phyloP scores from a whole-genome alignment of 2,888 invertebrate genomes.

The Cyclophora albipunctata region DNA sequence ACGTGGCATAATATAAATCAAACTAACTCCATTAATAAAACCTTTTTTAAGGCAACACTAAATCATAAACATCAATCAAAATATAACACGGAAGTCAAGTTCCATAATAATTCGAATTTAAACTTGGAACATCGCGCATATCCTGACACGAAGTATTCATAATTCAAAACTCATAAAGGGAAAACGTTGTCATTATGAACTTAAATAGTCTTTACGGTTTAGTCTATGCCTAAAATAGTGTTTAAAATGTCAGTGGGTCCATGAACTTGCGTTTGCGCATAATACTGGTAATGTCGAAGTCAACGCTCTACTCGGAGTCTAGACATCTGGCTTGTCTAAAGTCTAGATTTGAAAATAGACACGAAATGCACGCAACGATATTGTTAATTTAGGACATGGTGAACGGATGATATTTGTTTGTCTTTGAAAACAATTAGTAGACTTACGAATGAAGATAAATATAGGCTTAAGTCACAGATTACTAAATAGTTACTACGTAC shows the following conservation, averaged over 20 bases:
- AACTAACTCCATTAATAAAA: too few relatives aligned
- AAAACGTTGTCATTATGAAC: slow-evolving; percentile 14
- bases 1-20: too few relatives aligned
- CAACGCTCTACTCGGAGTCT: slow-evolving; percentile 37
- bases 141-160: slow-evolving; percentile 16
- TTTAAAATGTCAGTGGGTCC: slow-evolving; percentile 57
- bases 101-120: neutral
- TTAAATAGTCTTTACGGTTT: too few relatives aligned
- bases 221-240: slow-evolving; percentile 35
- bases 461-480: too few relatives aligned
- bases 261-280: slow-evolving; percentile 52
- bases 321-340: slow-evolving; percentile 27
- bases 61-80: too few relatives aligned
- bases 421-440: too few relatives aligned
- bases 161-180: slow-evolving; percentile 32
- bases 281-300: slow-evolving; percentile 41
- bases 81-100: too few relatives aligned
- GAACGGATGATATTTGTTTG: neutral
- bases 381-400: slow-evolving; percentile 1
- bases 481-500: too few relatives aligned
- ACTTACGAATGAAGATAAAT: too few relatives aligned
- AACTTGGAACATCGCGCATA: neutral
- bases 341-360: slow-evolving; percentile 9
- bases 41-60: too few relatives aligned
- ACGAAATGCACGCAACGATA: slow-evolving; percentile 13